Evolutionary conservation across 1,140 invertebrate species (phyloP), one percentile per base, ranked within the genome.

Genomic region (Lepidurus apus): DNA sequence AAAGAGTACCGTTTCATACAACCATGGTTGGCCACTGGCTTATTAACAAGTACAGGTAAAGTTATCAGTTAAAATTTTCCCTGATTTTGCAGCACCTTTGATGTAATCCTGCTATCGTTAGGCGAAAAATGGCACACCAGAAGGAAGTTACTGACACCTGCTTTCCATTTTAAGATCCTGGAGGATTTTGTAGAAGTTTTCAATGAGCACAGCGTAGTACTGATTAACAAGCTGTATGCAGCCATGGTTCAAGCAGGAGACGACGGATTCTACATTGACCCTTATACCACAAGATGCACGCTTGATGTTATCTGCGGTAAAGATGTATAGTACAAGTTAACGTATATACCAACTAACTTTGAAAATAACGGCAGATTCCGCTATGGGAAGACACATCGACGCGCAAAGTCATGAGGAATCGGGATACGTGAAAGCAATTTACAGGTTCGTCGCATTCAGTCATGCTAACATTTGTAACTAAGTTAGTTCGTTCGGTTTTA

Each of bases 151-250:
- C 91, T 97, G 9, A 97, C 95, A 1, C 95, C 95, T 34, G 91
- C 94, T 0, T 97, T 97, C 84, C 95, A 96, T 85, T 95, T 95
- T 82, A 90, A 91, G 78, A 95, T 97, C 74, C 86, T 97, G 65
- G 91, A 97, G 81, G 90, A 93, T 81, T 97, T 96, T 83, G 82
- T 95, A 8, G 89, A 90, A 24, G 89, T 95, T 1, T 95, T 97
- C 84, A 91, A 92, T 81, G 90, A 92, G 80, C 92, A 96, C 81
- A 87, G 90, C 43, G 84, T 88, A 6, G 87, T 90, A 24, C 85
- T 97, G 74, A 87, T 91, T 0, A 83, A 89, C 7, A 90, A 91
- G 81, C 83, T 98, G 77, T 82, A 86, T 47, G 81, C 84, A 17
- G 88, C 73, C 43, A 44, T 45, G 21, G 13, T 34, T 13, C 17